Percentiles rank a stretch among this genome's conserved stretches.
Evolutionary conservation across 2,888 invertebrate species (phyloP).

Genomic region (Nemurella pictetii): DNA sequence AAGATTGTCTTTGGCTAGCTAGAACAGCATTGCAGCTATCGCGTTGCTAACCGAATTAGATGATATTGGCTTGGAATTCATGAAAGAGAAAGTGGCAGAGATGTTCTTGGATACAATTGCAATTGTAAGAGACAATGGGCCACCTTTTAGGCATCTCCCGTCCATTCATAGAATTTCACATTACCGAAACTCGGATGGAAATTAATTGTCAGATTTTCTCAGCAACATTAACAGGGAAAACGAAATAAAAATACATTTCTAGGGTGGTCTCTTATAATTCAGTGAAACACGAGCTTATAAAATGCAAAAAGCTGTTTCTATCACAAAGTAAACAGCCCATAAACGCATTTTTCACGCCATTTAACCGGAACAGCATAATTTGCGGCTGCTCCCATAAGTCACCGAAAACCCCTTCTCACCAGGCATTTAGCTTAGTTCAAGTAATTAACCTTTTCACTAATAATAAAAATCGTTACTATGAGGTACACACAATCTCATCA

Average conservation of each 20-base stretch:
- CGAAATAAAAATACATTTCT: neutral
- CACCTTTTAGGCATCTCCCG: neutral
- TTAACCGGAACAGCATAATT: neutral
- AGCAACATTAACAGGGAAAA: neutral
- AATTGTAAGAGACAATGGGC: neutral
- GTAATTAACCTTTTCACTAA: neutral
- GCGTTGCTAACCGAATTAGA: neutral
- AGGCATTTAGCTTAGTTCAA: neutral
- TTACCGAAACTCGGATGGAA: neutral
- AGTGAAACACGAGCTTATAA: neutral
- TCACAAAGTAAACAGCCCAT: neutral
- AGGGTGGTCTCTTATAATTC: too few species aligned
- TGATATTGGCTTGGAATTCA: neutral
- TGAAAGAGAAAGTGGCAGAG: neutral
- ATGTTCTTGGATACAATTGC: neutral
- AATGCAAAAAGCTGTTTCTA: neutral
- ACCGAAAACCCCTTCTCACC: neutral
- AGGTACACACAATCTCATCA: neutral
- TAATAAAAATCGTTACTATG: neutral
- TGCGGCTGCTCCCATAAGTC: neutral
- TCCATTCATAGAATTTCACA: neutral
- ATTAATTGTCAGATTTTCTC: too few species aligned
- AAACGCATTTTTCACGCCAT: neutral
- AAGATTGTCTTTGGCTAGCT: neutral
- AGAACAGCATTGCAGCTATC: neutral